Evolutionary conservation across 2,888 invertebrate species (phyloP), one percentile per base, ranked within the genome.

Genomic region (Ceriagrion tenellum): DNA sequence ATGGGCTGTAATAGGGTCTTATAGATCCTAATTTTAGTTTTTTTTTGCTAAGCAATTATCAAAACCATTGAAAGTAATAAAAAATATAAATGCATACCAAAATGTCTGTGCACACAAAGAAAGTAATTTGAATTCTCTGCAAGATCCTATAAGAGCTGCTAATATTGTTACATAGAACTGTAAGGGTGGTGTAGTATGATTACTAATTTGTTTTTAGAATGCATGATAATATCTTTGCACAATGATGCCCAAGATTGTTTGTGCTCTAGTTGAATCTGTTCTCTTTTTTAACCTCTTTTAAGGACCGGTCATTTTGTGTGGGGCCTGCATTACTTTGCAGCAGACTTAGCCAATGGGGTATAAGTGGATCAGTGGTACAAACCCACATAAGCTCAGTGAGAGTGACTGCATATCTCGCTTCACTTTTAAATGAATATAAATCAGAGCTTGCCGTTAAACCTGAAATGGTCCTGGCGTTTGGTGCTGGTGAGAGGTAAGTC

Each of bases 231-330:
- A 26, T 26, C 20, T 23, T 20, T n/a, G 23, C 20, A n/a, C 16
- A 0, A 20, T n/a, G 30, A 26, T n/a, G 40, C 8, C 47, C 2
- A 47, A 8, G 47, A 47, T 8, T 55, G 55, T 55, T 55, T n/a
- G 18, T n/a, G 0, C 8, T 26, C 23, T 6, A 23, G 26, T 59
- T 3, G 2, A 2, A 47, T 59, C 18, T 59, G 59, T 18, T 18
- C 35, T 0, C 47, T 47, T 0, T 26, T n/a, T 93, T 18, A 16
- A 18, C 8, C 23, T 40, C 40, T 95, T 96, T 96, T 95, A 96
- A 98, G 98, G 98, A 98, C 96, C 98, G 98, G 95, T 98, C 98
- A 47, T 98, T 98, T 96, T 98, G 98, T 96, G 97, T 98, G 96
- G 99, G 98, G 0, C 98, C 98, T 0, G 98, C 98, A 0, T 98